Base-by-base conservation (phyloP, 2,113 vertebrate species). In the Boleophthalmus pectinirostris region DNA sequence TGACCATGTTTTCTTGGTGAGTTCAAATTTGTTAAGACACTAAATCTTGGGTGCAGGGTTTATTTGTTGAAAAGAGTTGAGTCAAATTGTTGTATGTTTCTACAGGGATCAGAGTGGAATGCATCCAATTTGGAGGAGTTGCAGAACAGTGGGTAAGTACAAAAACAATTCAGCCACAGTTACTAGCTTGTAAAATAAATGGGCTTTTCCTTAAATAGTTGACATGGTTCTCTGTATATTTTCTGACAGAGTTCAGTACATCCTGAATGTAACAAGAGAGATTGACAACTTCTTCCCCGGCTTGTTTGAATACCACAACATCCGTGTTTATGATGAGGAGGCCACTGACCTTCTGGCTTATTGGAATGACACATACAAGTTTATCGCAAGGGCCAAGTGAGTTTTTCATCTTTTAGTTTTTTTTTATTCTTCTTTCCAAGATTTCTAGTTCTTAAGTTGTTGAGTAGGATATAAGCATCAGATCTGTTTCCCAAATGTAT, bases 211-310 rank as follows among this genome's bases (percentile, higher is more conserved):
- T 43, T 43, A 38, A 64, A 61, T 61, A 7, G 13, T 18, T 61
- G 5, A 38, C 61, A 64, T 11, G 2, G n/a, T 64, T 7, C 33
- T 64, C 18, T 64, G 61, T 43, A 10, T 58, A 20, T 77, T 24
- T 70, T 13, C 68, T 68, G 15, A 38, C 90, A 99, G 98, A 70
- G 97, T 99, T 74, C 93, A 96, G 43, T 99, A 97, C 88, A 99
- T 99, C 89, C 92, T 99, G 91, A 99, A 99, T 70, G 96, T 99
- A 88, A 99, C 98, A 2, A 94, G 97, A 70, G 98, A 99, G 86
- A 99, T 99, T 45, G 98, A 99, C 88, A 99, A 99, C 91, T 99
- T 99, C 90, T 99, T 99, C 87, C 98, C 98, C 0, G 96, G 98
- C 6, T 85, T 98, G 76, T 99, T 99, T 0, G 98, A 98, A 68